Evolutionary conservation across 2,113 vertebrate species (phyloP).

Genomic region (Microtus pennsylvanicus): DNA sequence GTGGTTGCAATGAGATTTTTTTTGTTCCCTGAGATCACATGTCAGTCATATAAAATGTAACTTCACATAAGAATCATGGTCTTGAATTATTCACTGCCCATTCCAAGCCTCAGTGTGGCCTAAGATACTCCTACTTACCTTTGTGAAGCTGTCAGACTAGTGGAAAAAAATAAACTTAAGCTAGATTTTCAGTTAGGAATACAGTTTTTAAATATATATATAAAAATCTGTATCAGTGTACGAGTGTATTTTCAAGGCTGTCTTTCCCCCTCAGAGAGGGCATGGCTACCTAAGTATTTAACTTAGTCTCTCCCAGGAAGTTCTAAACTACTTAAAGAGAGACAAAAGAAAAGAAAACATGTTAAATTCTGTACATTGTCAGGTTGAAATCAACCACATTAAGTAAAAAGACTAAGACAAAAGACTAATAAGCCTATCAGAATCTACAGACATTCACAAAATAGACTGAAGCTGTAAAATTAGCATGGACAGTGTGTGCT

Average conservation of each 20-base stretch:
- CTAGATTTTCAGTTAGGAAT: conserved; percentile 56
- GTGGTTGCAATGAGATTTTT: conserved; percentile 67
- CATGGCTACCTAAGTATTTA: conserved; percentile 46
- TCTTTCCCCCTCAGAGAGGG: not conserved
- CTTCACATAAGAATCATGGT: conserved; percentile 58
- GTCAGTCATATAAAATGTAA: conserved; percentile 57
- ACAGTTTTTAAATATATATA: conserved; percentile 33
- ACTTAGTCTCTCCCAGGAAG: conserved; percentile 30
- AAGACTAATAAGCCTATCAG: conserved; percentile 30
- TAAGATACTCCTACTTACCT: conserved; percentile 60
- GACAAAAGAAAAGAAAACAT: not conserved
- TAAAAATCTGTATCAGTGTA: conserved; percentile 6
- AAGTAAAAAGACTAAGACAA: conserved; percentile 64
- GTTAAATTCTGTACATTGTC: conserved; percentile 44
- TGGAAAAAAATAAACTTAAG: conserved; percentile 56
- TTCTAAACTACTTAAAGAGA: conserved; percentile 34
- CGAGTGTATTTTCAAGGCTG: not conserved
- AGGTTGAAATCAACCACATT: not conserved
- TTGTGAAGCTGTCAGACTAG: conserved; percentile 61
- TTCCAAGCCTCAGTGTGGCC: conserved; percentile 58
- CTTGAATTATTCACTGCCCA: conserved; percentile 63
- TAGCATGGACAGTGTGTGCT: conserved; percentile 79
- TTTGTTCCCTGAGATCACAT: conserved; percentile 33
- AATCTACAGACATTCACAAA: conserved; percentile 74
- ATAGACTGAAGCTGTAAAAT: conserved; percentile 71